Conservation (phyloP, 1,140 invertebrate species). For the Batillaria attramentaria region DNA sequence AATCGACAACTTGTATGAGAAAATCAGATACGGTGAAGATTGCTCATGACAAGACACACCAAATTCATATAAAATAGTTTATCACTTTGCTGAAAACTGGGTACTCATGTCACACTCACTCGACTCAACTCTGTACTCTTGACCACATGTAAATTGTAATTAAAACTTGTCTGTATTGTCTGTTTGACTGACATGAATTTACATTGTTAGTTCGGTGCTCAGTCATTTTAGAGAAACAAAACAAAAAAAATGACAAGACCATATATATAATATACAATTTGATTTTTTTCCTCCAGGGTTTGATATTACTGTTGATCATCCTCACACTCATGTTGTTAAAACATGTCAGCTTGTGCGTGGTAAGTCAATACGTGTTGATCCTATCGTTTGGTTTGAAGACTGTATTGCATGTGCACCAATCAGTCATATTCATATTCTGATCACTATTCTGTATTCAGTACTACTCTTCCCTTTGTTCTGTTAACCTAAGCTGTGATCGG, state of each 20-base stretch:
- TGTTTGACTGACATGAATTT: neutral
- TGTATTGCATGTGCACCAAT: too few species aligned
- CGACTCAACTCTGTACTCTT: neutral
- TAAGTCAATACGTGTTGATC: slow-evolving; percentile 71
- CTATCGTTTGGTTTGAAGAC: too few species aligned
- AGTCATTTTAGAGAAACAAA: neutral
- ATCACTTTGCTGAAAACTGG: neutral
- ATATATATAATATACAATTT: neutral
- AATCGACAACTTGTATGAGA: too few species aligned
- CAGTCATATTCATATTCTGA: neutral
- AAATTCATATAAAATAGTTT: neutral
- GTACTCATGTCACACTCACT: neutral
- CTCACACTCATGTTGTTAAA: slow-evolving; percentile 95
- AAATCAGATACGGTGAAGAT: too few species aligned
- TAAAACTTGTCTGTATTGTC: neutral
- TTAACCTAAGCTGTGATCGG: neutral
- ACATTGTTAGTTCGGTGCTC: neutral
- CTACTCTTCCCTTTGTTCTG: neutral
- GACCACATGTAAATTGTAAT: neutral
- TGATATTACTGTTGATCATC: slow-evolving; percentile 96
- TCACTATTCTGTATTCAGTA: neutral
- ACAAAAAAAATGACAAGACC: neutral
- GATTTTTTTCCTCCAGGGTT: slow-evolving; percentile 78
- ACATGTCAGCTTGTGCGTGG: slow-evolving; percentile 96
- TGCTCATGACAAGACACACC: too few species aligned